phyloP scores from a whole-genome alignment of 1,140 invertebrate species.

The Caenorhabditis brenneri region DNA sequence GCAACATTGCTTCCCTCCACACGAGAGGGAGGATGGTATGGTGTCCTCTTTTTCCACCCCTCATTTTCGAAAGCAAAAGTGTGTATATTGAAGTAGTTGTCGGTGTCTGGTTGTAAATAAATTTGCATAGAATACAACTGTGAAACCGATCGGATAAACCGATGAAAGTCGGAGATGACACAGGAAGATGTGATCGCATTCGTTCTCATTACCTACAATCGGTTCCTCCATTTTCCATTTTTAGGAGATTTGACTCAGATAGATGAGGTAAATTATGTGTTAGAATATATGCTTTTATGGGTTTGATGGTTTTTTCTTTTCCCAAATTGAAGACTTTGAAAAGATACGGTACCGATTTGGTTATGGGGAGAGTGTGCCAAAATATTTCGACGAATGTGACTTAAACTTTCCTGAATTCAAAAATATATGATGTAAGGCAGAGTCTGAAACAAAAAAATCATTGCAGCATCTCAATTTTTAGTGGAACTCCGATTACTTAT shows the following conservation, averaged over 20 bases:
- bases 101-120: background rate
- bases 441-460: too few relatives aligned
- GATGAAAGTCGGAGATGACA: constrained; percentile 6
- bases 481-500: too few relatives aligned
- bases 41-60: background rate
- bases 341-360: too few relatives aligned
- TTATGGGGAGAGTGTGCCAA: too few relatives aligned
- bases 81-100: constrained; percentile 17
- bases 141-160: constrained; percentile 17
- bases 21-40: background rate
- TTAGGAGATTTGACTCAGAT: background rate
- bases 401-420: too few relatives aligned
- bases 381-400: too few relatives aligned
- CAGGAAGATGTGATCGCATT: constrained; percentile 7
- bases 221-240: background rate
- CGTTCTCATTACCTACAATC: constrained; percentile 34
- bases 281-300: too few relatives aligned
- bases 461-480: too few relatives aligned
- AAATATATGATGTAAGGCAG: too few relatives aligned
- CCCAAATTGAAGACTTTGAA: too few relatives aligned
- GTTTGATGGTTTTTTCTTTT: too few relatives aligned
- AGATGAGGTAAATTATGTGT: too few relatives aligned
- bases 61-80: constrained; percentile 39
- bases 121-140: constrained; percentile 32
- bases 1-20: background rate